A percentile compares a stretch with the other conserved stretches of the same genome.
Evolutionary conservation across 2,113 vertebrate species (phyloP).

Genomic region (Noturus placidus): DNA sequence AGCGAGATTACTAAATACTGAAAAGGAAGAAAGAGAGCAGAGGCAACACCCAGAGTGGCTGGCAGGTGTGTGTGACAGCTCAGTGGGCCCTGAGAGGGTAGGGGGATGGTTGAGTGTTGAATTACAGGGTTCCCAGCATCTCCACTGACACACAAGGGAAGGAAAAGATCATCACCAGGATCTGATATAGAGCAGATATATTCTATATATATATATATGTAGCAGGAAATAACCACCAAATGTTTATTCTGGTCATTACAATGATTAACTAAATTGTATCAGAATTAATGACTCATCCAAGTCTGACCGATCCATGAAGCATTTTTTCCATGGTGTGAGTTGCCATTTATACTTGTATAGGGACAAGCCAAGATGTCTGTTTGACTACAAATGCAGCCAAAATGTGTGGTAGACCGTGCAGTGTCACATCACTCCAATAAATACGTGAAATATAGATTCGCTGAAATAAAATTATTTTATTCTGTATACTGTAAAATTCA

Average conservation of each 20-base stretch:
- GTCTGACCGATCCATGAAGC: background rate
- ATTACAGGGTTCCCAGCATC: slow-evolving; percentile 68
- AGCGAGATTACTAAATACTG: slow-evolving; percentile 36
- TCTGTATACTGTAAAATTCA: background rate
- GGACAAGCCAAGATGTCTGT: background rate
- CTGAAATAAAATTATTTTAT: background rate
- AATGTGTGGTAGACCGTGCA: slow-evolving; percentile 35
- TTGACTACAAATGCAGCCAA: slow-evolving; percentile 22
- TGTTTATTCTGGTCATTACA: background rate
- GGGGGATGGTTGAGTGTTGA: slow-evolving; percentile 57
- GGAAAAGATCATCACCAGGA: slow-evolving; percentile 62
- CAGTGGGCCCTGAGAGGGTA: slow-evolving; percentile 48
- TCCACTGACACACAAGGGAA: slow-evolving; percentile 65
- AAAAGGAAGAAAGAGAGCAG: slow-evolving; percentile 29
- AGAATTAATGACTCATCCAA: background rate
- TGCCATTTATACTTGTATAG: background rate
- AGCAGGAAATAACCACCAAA: background rate
- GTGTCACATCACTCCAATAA: slow-evolving; percentile 25
- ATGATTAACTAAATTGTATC: background rate
- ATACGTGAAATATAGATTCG: background rate
- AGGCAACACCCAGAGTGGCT: slow-evolving; percentile 47
- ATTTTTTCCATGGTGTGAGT: background rate
- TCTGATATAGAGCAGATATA: background rate
- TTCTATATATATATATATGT: background rate
- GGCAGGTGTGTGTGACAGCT: slow-evolving; percentile 55